Conservation (phyloP, 1,140 invertebrate genomes). For the Schlechtendalia chinensis region DNA sequence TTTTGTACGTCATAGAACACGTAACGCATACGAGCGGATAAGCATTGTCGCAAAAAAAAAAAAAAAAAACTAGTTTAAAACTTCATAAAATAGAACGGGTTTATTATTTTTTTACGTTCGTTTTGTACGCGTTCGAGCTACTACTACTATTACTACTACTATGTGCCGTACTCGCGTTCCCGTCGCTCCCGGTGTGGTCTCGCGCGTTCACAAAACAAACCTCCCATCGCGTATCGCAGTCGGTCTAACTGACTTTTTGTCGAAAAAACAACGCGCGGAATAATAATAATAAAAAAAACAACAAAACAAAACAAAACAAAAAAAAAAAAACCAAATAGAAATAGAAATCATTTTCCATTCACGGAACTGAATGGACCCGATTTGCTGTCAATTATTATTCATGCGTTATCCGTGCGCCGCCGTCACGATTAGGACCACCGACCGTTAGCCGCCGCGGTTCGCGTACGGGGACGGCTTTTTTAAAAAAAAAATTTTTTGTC, state of each 20-base stretch:
- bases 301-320: too few relatives aligned
- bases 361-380: constrained; percentile 43
- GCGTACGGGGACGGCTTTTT: too few relatives aligned
- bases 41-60: too few relatives aligned
- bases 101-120: constrained; percentile 20
- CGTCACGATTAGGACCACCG: constrained; percentile 24
- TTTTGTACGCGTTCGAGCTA: constrained; percentile 23
- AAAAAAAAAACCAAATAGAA: constrained; percentile 39
- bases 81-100: too few relatives aligned
- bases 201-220: constrained; percentile 43
- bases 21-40: too few relatives aligned
- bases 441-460: constrained; percentile 28
- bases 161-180: too few relatives aligned
- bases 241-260: constrained; percentile 47
- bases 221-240: constrained; percentile 44
- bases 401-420: not conserved
- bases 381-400: constrained; percentile 46
- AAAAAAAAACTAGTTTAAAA: too few relatives aligned
- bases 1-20: too few relatives aligned
- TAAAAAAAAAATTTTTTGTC: too few relatives aligned
- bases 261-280: not conserved
- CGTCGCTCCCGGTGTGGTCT: constrained; percentile 44
- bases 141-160: too few relatives aligned
- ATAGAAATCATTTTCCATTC: constrained; percentile 40
- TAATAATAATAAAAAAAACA: too few relatives aligned